Evolutionary conservation across 35 echinoderm and acorn worm species (phyloP), one percentile per base, ranked within the genome.

Genomic region (Patiria miniata): DNA sequence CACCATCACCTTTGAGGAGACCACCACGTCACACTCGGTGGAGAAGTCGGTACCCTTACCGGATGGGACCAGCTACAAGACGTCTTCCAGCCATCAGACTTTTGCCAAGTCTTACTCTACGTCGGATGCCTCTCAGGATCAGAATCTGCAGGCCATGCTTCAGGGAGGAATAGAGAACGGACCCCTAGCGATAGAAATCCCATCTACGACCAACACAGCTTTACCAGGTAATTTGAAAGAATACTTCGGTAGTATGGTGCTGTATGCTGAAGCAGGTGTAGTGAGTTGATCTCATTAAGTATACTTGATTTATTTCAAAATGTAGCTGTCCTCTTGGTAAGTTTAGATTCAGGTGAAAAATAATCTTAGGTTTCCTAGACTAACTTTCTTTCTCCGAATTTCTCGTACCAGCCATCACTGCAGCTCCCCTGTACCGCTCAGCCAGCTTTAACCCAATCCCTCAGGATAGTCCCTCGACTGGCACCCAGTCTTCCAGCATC

Each of bases 1-100:
- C 84, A 97, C 91, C 55, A 91, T 97, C 54, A 93, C 95, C 0
- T 97, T 91, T 68, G 95, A 97, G 82, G 95, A 97, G 79, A 93
- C 95, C 2, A 97, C 91, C 10, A 97, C 95, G 2, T 87, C 87
- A 37, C 95, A 97, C 28, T 78, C 57, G 7, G 89, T 97, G 15
- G 95, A 97, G 82, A 90, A 90, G 40, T 91, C 90, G 1, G 91
- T 97, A 18, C 95, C 95, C 1, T 37, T 92, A 79, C 77, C 87
- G 14, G 95, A 97, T 86, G 95, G 95, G 2, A 97, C 83, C 29
- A 83, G 85, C 77, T 89, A 86, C 23, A 97, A 97, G 84, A 97
- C 95, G 7, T 40, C 90, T 2, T 97, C 95, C 18, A 93, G 83
- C 77, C 95, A 97, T 65, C 79, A 97, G 77, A 91, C 91, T 22